Base-by-base conservation (phyloP, 2,113 vertebrate genomes). In the Trichechus manatus region DNA sequence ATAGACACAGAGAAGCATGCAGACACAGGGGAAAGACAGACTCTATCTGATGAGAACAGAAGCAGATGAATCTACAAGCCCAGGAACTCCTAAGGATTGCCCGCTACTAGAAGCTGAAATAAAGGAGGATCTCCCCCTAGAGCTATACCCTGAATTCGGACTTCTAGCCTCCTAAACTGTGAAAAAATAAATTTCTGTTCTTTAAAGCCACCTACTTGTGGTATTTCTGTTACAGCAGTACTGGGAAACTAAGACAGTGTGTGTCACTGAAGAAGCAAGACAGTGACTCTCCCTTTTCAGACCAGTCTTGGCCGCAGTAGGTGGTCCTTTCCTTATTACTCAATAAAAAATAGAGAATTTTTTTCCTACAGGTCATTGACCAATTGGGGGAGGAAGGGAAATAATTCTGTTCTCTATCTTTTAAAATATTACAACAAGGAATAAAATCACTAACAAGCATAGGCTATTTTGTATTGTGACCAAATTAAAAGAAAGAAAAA, bases 401-500 rank as follows among this genome's bases (percentile, higher is more conserved):
- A 80, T 64, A 89, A 92, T 61, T 68, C 70, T 89, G 11, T 72
- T 80, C 81, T 72, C 39, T 91, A 82, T 75, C 27, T 36, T 72
- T 72, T 70, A 72, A 72, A 36, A 36, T 56, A 36, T 70, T 36
- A 72, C 5, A 20, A 72, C n/a, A 72, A 36, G 33, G 66, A 70
- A 70, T 70, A 70, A 70, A 70, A 70, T n/a, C n/a, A n/a, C n/a
- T n/a, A n/a, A n/a, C n/a, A n/a, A n/a, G n/a, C 42, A n/a, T 9
- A 36, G 31, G 31, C 56, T 72, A 42, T 72, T 87, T 91, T 87
- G 64, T 63, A 23, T 74, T 72, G 19, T 59, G 72, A 93, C 20
- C 27, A 95, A 88, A 74, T 70, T 95, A 79, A 91, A 44, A 9
- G 27, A 95, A 78, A 94, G 70, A 53, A 82, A 89, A 91, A 82